These are phyloP conservation scores for Nipponia nippon DNA, from an alignment of 2,113 vertebrate species.

Conservation along the genomic window DNA sequence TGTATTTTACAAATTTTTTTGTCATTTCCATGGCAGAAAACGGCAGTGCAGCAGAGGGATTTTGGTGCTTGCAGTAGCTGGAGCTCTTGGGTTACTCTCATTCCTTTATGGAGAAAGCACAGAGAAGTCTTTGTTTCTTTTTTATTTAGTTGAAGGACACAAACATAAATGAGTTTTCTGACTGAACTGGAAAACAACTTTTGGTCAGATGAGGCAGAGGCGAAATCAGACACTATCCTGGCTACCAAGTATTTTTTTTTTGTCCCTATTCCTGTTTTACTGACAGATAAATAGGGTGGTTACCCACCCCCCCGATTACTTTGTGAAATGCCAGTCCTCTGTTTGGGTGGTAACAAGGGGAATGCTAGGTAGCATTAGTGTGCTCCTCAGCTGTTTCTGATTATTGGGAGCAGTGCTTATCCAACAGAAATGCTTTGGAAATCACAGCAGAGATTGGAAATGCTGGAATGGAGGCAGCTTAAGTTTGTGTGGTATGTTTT, in stretches of 20 bases:
- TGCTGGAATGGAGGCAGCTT: background rate
- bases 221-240: background rate
- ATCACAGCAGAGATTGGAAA: background rate
- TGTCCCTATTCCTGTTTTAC: background rate
- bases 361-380: background rate
- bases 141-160: background rate
- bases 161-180: background rate
- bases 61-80: background rate
- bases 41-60: background rate
- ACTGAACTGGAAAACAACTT: background rate
- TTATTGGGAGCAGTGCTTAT: background rate
- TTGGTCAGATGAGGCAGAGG: background rate
- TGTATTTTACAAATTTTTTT: background rate
- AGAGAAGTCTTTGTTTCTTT: constrained; percentile 12
- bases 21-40: background rate
- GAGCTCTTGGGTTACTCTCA: background rate
- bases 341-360: background rate
- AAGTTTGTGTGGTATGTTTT: background rate
- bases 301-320: background rate
- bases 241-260: background rate
- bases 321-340: background rate
- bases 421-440: background rate
- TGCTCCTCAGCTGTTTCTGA: background rate
- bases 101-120: background rate
- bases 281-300: background rate